Conservation (phyloP, 2,797 vertebrate genomes). For the Oryzias dopingdopingensis region DNA sequence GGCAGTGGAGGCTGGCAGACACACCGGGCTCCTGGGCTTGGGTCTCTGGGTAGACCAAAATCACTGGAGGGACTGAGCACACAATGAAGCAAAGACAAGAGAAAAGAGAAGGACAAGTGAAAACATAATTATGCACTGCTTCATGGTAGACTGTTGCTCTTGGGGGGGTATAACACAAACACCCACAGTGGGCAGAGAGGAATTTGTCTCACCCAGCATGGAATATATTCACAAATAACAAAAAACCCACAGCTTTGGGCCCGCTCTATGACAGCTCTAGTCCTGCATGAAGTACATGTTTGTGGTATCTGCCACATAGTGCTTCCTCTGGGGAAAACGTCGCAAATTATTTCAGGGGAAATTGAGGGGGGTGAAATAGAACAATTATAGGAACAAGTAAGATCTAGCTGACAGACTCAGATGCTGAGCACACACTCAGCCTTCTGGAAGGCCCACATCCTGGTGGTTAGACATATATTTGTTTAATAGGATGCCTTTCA, state of each 20-base stretch:
- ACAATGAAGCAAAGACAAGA: conserved; percentile 43
- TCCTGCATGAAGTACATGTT: conserved; percentile 54
- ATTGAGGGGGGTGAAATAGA: conserved; percentile 31
- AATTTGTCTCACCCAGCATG: conserved; percentile 58
- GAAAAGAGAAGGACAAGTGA: conserved; percentile 36
- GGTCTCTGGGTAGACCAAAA: conserved; percentile 92
- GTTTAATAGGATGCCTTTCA: too few species aligned
- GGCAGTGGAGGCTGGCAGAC: conserved; percentile 88
- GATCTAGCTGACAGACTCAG: conserved; percentile 20
- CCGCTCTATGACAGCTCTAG: conserved; percentile 44
- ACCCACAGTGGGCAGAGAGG: conserved; percentile 44
- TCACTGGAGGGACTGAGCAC: conserved; percentile 90
- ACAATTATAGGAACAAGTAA: conserved; percentile 57
- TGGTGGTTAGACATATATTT: neutral
- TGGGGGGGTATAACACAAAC: conserved; percentile 45
- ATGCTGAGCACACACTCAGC: conserved; percentile 1
- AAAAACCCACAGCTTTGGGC: conserved; percentile 57
- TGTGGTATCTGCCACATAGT: conserved; percentile 41
- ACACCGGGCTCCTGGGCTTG: conserved; percentile 95
- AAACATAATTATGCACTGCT: conserved; percentile 63
- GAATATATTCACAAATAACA: conserved; percentile 67
- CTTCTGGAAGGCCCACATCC: conserved; percentile 3
- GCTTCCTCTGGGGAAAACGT: conserved; percentile 29
- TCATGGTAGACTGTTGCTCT: conserved; percentile 54
- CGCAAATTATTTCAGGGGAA: conserved; percentile 31